phyloP scores from a whole-genome alignment of 2,888 invertebrate genomes.

The Megaustenia siamemsis region DNA sequence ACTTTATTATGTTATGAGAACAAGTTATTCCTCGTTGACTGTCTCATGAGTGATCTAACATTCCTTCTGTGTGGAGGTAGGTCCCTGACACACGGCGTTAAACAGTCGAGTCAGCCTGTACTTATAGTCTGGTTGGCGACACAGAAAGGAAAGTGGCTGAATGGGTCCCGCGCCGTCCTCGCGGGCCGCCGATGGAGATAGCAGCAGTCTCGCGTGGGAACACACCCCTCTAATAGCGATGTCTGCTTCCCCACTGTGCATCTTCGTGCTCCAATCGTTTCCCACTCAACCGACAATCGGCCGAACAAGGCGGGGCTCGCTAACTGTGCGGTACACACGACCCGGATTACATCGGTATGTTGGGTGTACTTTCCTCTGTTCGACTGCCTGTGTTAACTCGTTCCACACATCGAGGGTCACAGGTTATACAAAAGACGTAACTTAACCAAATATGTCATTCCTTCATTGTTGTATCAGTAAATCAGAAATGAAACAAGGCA shows the following conservation, averaged over 20 bases:
- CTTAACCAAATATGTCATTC: too few species aligned
- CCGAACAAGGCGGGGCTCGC: background rate
- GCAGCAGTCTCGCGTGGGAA: background rate
- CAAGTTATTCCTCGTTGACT: too few species aligned
- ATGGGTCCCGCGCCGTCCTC: background rate
- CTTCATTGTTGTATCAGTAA: too few species aligned
- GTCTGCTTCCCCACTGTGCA: slow-evolving; percentile 21
- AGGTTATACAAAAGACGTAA: too few species aligned
- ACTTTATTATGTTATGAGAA: too few species aligned
- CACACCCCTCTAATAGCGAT: slow-evolving; percentile 20
- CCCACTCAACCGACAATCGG: slow-evolving; percentile 1
- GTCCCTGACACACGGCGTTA: too few species aligned
- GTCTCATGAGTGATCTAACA: too few species aligned
- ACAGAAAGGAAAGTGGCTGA: background rate
- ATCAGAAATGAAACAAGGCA: too few species aligned
- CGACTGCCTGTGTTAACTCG: background rate
- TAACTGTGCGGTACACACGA: background rate
- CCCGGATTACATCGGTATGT: background rate
- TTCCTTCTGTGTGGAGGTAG: too few species aligned
- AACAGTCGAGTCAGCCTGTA: too few species aligned
- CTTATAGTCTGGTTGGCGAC: too few species aligned
- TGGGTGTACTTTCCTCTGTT: background rate
- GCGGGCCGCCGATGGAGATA: background rate
- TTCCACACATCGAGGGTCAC: too few species aligned
- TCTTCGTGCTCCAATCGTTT: background rate